These are phyloP conservation scores for Aphidoletes aphidimyza DNA, from an alignment of 2,888 invertebrate species.

Conservation along the genomic window DNA sequence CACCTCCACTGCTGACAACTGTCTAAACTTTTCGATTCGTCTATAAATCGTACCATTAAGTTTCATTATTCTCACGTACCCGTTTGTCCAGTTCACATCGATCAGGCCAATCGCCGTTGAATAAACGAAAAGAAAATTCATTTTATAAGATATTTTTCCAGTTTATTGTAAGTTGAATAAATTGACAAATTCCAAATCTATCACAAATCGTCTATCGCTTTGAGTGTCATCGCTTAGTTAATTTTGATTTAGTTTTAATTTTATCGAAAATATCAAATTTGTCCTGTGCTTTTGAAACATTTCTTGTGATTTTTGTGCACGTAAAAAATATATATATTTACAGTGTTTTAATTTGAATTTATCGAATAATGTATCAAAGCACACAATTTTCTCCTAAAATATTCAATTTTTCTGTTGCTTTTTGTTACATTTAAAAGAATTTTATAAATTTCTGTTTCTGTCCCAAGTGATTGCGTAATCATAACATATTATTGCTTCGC, in stretches of 20 bases:
- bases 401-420: background rate
- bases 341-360: background rate
- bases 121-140: slow-evolving; percentile 35
- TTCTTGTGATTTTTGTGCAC: background rate
- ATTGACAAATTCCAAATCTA: background rate
- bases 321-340: background rate
- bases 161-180: slow-evolving; percentile 30
- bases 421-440: background rate
- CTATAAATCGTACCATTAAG: background rate
- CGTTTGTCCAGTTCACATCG: slow-evolving; percentile 31
- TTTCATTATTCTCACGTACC: slow-evolving; percentile 1
- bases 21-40: background rate
- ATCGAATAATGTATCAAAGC: background rate
- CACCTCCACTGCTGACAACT: slow-evolving; percentile 51
- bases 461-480: slow-evolving; percentile 12
- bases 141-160: slow-evolving; percentile 6
- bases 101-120: slow-evolving; percentile 12
- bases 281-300: background rate
- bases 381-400: background rate
- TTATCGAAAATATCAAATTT: background rate
- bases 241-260: background rate
- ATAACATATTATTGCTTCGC: background rate
- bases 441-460: background rate
- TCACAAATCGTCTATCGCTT: background rate
- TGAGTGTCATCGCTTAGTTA: background rate